Conservation (phyloP, 2,888 invertebrate genomes). For the Ophonus ardosiacus region DNA sequence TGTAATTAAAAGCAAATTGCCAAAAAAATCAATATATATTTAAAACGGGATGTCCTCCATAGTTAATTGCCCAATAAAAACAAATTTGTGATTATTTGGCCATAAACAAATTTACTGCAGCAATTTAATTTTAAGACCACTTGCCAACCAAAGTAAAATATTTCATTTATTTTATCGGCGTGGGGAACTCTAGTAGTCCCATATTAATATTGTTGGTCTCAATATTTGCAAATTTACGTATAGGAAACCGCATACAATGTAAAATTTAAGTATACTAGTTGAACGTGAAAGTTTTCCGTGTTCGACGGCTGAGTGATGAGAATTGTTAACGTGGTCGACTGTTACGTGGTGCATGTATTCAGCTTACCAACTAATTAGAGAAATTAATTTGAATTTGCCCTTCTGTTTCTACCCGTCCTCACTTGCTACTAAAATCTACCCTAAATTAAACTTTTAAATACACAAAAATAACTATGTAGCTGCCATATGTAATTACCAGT, state of each 20-base stretch:
- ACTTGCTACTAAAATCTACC: neutral
- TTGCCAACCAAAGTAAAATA: slow-evolving; percentile 3
- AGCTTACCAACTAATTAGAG: slow-evolving; percentile 50
- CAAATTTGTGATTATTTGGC: neutral
- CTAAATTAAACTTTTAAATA: slow-evolving; percentile 36
- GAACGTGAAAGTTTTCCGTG: neutral
- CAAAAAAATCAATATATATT: neutral
- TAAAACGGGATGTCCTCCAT: neutral
- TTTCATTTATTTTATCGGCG: neutral
- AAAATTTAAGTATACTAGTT: slow-evolving; percentile 23
- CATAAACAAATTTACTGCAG: neutral
- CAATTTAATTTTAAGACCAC: neutral
- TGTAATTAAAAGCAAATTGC: neutral
- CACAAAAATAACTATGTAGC: neutral
- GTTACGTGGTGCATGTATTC: slow-evolving; percentile 18
- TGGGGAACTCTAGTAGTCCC: neutral
- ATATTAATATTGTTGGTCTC: slow-evolving; percentile 28
- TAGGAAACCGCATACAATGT: slow-evolving; percentile 35
- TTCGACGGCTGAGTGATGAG: neutral
- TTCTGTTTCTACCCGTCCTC: slow-evolving; percentile 34
- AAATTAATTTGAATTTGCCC: slow-evolving; percentile 53
- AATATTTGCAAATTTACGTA: slow-evolving; percentile 14
- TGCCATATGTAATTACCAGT: too few relatives aligned
- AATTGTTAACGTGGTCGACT: slow-evolving; percentile 11
- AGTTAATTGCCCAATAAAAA: neutral